Evolutionary conservation across 2,888 invertebrate genomes (phyloP).

Genomic region (Spatulosminthurus flaviceps): DNA sequence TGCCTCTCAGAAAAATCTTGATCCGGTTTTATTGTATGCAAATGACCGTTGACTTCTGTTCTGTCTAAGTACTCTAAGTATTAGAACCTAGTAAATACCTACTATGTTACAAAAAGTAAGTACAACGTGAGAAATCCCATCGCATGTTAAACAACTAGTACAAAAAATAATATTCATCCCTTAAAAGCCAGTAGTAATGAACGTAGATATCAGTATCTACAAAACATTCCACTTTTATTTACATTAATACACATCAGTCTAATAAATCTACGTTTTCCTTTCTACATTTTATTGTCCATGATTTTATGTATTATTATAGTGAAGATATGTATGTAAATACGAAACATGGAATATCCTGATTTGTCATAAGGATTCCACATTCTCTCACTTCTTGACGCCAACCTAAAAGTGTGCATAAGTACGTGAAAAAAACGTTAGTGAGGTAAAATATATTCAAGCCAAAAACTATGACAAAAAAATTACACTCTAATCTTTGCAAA

Average conservation of each 20-base stretch:
- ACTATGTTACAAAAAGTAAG: not conserved
- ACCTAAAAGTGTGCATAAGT: not conserved
- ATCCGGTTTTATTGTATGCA: constrained; percentile 1
- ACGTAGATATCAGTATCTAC: too few species aligned
- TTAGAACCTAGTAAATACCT: not conserved
- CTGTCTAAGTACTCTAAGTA: too few species aligned
- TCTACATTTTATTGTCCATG: not conserved
- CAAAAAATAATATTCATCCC: too few species aligned
- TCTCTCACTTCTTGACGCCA: constrained; percentile 3
- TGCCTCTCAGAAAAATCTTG: not conserved
- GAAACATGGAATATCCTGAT: not conserved
- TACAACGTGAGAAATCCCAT: not conserved
- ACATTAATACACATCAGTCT: not conserved
- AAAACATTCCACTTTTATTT: not conserved
- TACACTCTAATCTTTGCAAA: too few species aligned
- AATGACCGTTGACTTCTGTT: not conserved
- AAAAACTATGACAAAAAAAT: too few species aligned
- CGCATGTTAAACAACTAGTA: too few species aligned
- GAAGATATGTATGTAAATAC: not conserved
- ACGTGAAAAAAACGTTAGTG: not conserved
- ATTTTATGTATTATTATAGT: not conserved
- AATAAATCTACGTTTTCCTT: not conserved
- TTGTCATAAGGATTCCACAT: not conserved
- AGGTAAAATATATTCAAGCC: too few species aligned
- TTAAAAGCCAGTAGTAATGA: too few species aligned